Evolutionary conservation across 2,113 vertebrate genomes (phyloP).

Genomic region (Calypte anna): DNA sequence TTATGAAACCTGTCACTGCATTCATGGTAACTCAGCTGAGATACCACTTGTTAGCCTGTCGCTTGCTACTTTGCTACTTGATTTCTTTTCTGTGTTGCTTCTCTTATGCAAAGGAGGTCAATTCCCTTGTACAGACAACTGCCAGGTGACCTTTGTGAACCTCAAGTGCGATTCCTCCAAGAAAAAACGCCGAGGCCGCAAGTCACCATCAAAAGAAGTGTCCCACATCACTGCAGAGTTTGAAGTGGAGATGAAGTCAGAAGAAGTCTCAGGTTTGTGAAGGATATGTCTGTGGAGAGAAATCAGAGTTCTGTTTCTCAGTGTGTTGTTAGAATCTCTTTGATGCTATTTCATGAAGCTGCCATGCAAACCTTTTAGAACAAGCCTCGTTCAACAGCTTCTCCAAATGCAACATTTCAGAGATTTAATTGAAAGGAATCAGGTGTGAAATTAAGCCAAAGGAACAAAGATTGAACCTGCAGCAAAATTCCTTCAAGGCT

Average conservation of each 20-base stretch:
- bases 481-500: neutral
- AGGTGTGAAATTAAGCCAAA: neutral
- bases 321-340: neutral
- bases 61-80: neutral
- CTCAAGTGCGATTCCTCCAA: slow-evolving; percentile 96
- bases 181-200: slow-evolving; percentile 90
- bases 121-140: slow-evolving; percentile 87
- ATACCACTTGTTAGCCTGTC: neutral
- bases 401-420: neutral
- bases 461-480: neutral
- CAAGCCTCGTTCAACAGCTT: neutral
- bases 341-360: neutral
- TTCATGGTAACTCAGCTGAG: neutral
- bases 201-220: slow-evolving; percentile 92
- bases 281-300: neutral
- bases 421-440: neutral
- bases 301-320: neutral
- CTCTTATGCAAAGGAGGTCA: slow-evolving; percentile 69
- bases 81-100: slow-evolving; percentile 10
- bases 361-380: neutral
- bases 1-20: neutral
- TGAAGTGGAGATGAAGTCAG: slow-evolving; percentile 90
- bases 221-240: slow-evolving; percentile 94
- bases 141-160: slow-evolving; percentile 91
- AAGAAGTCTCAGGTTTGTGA: slow-evolving; percentile 88